Conservation (phyloP, 2,797 vertebrate genomes). For the Alcedo quadribrachys region DNA sequence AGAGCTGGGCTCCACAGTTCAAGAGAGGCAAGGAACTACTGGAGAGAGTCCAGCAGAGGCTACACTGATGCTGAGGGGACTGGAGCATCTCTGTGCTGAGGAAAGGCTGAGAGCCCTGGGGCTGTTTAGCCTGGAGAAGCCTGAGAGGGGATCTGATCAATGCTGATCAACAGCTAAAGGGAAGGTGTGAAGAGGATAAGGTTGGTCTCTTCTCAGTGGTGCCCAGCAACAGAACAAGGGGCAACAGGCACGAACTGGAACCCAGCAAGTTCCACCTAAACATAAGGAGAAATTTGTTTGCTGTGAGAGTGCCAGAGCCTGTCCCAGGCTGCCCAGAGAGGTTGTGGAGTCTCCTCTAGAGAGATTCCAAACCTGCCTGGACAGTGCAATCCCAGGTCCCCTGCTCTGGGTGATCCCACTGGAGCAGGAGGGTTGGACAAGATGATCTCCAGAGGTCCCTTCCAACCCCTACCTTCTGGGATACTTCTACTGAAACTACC, state of each 20-base stretch:
- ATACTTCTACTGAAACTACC: not conserved
- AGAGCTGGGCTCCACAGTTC: not conserved
- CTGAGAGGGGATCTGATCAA: not conserved
- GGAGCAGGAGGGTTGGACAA: not conserved
- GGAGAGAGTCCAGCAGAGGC: not conserved
- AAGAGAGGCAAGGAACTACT: not conserved
- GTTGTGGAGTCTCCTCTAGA: not conserved
- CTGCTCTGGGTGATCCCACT: not conserved
- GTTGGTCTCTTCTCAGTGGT: not conserved
- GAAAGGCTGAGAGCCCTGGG: too few relatives aligned
- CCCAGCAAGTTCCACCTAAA: not conserved
- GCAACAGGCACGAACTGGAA: not conserved
- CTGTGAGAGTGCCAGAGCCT: not conserved
- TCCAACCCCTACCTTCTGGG: too few relatives aligned
- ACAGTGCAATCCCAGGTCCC: not conserved
- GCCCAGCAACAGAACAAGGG: not conserved
- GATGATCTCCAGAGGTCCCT: not conserved
- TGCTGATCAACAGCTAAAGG: not conserved
- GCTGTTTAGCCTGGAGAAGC: not conserved
- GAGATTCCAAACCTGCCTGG: not conserved
- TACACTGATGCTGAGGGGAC: not conserved
- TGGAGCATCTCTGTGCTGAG: not conserved
- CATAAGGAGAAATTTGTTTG: too few relatives aligned
- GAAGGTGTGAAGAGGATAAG: not conserved
- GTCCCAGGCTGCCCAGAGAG: not conserved